Conservation (phyloP, 2,888 invertebrate species). For the Cylindroiulus punctatus region DNA sequence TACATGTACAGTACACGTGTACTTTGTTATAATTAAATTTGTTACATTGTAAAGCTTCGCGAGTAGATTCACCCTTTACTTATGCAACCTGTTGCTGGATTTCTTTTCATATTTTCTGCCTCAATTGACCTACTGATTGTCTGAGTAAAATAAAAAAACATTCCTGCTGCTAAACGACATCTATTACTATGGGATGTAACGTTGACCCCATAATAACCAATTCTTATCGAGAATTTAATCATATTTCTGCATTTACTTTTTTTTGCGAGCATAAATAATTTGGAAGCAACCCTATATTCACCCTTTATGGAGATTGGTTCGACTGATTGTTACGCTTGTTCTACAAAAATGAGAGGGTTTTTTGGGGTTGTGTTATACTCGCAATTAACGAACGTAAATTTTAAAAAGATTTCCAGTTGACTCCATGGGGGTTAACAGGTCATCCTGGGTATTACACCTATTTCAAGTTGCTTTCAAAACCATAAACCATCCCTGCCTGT, state of each 20-base stretch:
- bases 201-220: conserved; percentile 43
- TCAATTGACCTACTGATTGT: conserved; percentile 12
- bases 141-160: not conserved
- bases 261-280: conserved; percentile 34
- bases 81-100: not conserved
- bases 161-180: conserved; percentile 43
- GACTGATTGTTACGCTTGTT: not conserved
- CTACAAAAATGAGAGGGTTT: conserved; percentile 28
- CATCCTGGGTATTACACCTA: not conserved
- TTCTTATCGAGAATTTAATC: conserved; percentile 40
- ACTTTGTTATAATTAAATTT: conserved; percentile 11
- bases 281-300: conserved; percentile 45
- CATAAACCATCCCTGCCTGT: not conserved
- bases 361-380: conserved; percentile 31
- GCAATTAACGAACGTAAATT: conserved; percentile 31
- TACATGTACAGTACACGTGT: too few species aligned
- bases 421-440: conserved; percentile 5
- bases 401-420: not conserved
- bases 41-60: not conserved
- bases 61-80: not conserved
- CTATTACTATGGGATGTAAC: conserved; percentile 4
- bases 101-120: not conserved
- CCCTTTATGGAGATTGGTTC: not conserved
- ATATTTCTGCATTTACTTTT: conserved; percentile 27
- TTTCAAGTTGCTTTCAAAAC: not conserved